Base-by-base conservation (phyloP, 2,888 invertebrate species). In the Esperia sulphurella region DNA sequence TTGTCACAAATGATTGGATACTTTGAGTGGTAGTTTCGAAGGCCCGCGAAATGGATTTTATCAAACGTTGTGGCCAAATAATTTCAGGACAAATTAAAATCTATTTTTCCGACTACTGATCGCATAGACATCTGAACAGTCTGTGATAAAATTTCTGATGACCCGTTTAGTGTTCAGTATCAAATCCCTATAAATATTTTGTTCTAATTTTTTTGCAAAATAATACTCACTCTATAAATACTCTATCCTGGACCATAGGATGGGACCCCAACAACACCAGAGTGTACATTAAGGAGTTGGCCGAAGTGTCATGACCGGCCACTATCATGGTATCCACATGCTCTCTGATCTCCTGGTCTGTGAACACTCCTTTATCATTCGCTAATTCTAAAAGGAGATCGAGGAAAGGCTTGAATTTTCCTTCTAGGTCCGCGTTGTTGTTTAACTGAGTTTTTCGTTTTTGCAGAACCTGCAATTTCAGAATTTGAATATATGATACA, bases 261-360 rank as follows among this genome's bases (percentile, higher is more conserved):
- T 77, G 55, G 0, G 64, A 63, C 0, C 76, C 80, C 5, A 83
- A 48, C 41, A 74, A 53, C 45, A 73, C 54, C 10, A 78, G 57
- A 3, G 65, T 51, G 56, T 64, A 78, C 43, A 64, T 59, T 28
- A 72, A 58, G 3, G 59, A 60, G 1, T 60, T 60, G 3, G 75
- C 63, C 14, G 76, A 68, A 7, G 79, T 78, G 46, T 78, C 65
- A 62, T 77, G 71, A 60, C 87, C 88, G 35, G 83, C 90, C 29
- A 85, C 72, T 55, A 90, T 77, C 61, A 90, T 82, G 0, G 87
- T 84, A 50, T 84, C 79, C 2, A 90, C 79, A 66, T 90, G 85
- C 48, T 89, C 82, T 51, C 77, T 63, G 3, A 91, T 55, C 51
- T 90, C 83, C 46, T 75, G 57, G 46, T 85, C 76, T 0, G 81